phyloP scores from a whole-genome alignment of 2,113 vertebrate species.

The Gambusia affinis region DNA sequence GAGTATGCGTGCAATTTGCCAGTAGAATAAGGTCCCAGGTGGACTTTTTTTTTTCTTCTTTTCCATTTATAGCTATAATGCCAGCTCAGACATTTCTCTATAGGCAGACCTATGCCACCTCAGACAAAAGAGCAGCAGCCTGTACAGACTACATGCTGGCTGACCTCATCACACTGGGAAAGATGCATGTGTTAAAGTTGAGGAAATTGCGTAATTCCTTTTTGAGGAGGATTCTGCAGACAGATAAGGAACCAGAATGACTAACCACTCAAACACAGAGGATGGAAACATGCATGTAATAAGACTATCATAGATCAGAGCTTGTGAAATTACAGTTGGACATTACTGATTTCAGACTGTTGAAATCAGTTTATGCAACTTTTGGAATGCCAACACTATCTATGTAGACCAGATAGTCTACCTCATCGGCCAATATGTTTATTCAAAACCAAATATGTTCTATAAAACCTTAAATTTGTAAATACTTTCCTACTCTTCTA shows the following conservation, averaged over 20 bases:
- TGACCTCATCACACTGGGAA: constrained; percentile 35
- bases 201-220: constrained; percentile 12
- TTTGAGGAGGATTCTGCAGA: not conserved
- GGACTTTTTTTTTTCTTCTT: constrained; percentile 7
- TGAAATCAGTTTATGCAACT: not conserved
- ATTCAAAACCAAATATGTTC: too few relatives aligned
- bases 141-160: constrained; percentile 9
- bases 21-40: not conserved
- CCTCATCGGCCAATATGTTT: not conserved
- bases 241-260: constrained; percentile 7
- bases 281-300: not conserved
- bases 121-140: constrained; percentile 41
- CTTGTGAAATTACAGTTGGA: not conserved
- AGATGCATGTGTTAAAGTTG: constrained; percentile 15
- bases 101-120: constrained; percentile 45
- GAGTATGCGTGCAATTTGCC: not conserved
- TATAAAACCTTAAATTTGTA: too few relatives aligned
- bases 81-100: constrained; percentile 8
- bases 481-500: too few relatives aligned
- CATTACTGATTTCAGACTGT: not conserved
- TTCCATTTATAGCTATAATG: constrained; percentile 52
- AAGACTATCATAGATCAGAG: not conserved
- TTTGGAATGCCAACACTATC: not conserved
- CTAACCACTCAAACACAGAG: not conserved
- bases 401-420: not conserved